Percentiles rank a stretch among this genome's conserved stretches.
phyloP scores from a whole-genome alignment of 2,888 invertebrate species.

The Volucella inanis region DNA sequence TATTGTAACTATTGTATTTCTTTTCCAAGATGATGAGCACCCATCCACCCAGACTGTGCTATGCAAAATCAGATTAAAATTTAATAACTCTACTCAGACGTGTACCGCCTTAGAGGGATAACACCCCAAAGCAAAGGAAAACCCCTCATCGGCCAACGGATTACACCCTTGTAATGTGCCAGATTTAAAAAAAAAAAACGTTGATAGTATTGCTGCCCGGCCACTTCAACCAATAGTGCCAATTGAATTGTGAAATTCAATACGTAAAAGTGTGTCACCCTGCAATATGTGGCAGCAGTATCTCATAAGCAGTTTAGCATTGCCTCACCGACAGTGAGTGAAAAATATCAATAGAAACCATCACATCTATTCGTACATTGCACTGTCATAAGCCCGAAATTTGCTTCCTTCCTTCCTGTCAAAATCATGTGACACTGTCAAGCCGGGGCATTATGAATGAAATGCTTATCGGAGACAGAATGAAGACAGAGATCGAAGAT shows the following conservation, averaged over 20 bases:
- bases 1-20: too few relatives aligned
- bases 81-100: constrained; percentile 61
- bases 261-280: constrained; percentile 69
- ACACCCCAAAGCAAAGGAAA: constrained; percentile 44
- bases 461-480: constrained; percentile 67
- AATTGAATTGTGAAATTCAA: constrained; percentile 74
- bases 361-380: constrained; percentile 39
- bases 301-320: constrained; percentile 61
- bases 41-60: background rate
- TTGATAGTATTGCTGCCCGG: background rate
- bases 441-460: constrained; percentile 45
- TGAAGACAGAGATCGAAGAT: constrained; percentile 60
- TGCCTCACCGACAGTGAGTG: constrained; percentile 17
- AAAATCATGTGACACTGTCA: constrained; percentile 71
- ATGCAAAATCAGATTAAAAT: constrained; percentile 66
- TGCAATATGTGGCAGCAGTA: constrained; percentile 41
- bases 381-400: constrained; percentile 67
- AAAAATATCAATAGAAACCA: constrained; percentile 59
- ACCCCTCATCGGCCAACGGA: constrained; percentile 50
- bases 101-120: constrained; percentile 8
- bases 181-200: constrained; percentile 22
- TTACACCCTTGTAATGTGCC: constrained; percentile 67
- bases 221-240: constrained; percentile 44
- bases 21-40: constrained; percentile 37
- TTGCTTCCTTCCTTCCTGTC: constrained; percentile 70